These are phyloP conservation scores for Columba janthina DNA, from an alignment of 2,113 vertebrate genomes.

Conservation along the genomic window DNA sequence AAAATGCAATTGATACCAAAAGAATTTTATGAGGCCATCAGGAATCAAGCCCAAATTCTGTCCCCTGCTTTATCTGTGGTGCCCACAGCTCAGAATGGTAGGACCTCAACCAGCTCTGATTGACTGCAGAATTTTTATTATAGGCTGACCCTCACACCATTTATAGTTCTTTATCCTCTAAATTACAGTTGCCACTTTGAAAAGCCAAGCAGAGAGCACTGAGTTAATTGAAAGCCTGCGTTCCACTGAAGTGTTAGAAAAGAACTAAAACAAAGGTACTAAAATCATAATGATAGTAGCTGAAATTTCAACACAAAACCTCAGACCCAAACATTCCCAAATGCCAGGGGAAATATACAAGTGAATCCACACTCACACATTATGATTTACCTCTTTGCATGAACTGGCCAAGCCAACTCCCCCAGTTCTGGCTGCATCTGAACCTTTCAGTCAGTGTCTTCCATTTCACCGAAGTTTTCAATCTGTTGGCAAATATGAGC, in stretches of 20 bases:
- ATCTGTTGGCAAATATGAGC: neutral
- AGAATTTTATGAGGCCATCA: neutral
- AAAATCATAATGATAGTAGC: conserved; percentile 4
- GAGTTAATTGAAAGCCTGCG: neutral
- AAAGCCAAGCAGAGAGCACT: neutral
- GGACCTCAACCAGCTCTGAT: neutral
- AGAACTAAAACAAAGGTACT: conserved; percentile 35
- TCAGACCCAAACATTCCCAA: conserved; percentile 27
- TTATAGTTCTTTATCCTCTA: neutral
- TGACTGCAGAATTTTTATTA: neutral
- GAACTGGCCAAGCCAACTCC: neutral
- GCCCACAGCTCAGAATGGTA: neutral
- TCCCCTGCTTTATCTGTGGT: neutral
- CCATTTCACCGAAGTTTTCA: neutral
- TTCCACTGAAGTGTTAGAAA: neutral
- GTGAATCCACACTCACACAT: neutral
- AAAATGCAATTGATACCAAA: neutral
- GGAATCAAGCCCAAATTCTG: neutral
- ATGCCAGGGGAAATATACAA: neutral
- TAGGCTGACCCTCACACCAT: neutral
- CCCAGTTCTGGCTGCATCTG: neutral
- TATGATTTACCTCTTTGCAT: neutral
- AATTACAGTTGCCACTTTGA: neutral
- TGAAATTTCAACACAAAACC: conserved; percentile 20
- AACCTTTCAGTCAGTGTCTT: neutral